phyloP scores from a whole-genome alignment of 2,888 invertebrate species.

The Drosophila eohydei region DNA sequence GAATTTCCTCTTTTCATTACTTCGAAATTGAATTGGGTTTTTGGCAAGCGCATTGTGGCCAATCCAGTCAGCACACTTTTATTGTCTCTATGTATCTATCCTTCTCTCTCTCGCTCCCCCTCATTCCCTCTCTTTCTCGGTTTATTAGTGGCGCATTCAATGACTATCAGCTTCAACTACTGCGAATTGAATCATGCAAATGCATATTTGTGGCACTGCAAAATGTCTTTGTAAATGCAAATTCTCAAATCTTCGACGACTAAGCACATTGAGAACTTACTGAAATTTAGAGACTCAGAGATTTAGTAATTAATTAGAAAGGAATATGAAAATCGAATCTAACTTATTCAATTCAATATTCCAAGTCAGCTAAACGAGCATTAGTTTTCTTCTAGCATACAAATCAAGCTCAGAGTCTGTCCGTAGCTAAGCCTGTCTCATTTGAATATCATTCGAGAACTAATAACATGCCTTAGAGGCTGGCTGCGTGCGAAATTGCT shows the following conservation, averaged over 20 bases:
- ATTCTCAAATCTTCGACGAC: neutral
- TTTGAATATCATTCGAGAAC: constrained; percentile 9
- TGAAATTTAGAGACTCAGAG: neutral
- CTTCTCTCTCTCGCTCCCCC: neutral
- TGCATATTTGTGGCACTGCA: constrained; percentile 16
- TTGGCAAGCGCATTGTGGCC: constrained; percentile 32
- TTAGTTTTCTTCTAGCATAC: no score
- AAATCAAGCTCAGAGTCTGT: no score
- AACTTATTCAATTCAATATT: no score
- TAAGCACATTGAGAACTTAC: neutral
- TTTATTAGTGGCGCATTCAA: constrained; percentile 31
- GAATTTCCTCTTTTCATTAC: constrained; percentile 77
- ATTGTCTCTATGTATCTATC: constrained; percentile 16
- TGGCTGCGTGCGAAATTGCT: constrained; percentile 28
- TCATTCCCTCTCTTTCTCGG: neutral
- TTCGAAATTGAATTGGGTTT: constrained; percentile 71
- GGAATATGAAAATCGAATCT: no score
- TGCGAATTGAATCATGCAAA: constrained; percentile 36
- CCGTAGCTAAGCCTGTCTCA: neutral
- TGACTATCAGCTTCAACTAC: constrained; percentile 5
- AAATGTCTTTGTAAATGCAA: constrained; percentile 4
- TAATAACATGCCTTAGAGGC: constrained; percentile 9
- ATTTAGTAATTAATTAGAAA: neutral
- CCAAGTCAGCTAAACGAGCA: no score
- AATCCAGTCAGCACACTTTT: neutral